Percentiles rank a stretch among this genome's conserved stretches.
phyloP scores from a whole-genome alignment of 2,797 vertebrate species.

The Gastrophryne carolinensis region DNA sequence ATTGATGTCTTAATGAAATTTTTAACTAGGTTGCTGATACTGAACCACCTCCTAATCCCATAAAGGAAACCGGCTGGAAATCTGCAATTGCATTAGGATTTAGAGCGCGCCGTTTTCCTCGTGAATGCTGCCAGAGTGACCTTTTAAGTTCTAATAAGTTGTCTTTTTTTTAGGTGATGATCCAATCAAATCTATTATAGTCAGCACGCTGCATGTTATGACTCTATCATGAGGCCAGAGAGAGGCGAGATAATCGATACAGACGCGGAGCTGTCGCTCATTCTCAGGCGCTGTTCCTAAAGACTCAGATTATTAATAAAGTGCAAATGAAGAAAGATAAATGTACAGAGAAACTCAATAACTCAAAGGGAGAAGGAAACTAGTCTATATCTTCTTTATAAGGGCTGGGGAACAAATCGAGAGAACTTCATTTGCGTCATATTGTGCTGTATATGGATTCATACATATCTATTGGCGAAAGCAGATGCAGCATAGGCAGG shows the following conservation, averaged over 20 bases:
- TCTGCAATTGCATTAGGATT: slow-evolving; percentile 13
- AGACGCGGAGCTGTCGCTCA: slow-evolving; percentile 26
- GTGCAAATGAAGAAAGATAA: slow-evolving; percentile 15
- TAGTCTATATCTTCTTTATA: no score
- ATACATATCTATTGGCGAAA: no score
- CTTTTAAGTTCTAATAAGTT: slow-evolving; percentile 35
- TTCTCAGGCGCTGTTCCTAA: slow-evolving; percentile 1
- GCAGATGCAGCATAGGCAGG: no score
- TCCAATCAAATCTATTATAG: slow-evolving; percentile 45
- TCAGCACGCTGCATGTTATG: slow-evolving; percentile 25
- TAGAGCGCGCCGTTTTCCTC: background rate
- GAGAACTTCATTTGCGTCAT: no score
- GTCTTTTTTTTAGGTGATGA: slow-evolving; percentile 27
- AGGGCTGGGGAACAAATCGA: no score
- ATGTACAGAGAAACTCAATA: no score
- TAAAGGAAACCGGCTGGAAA: background rate
- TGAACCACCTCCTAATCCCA: background rate
- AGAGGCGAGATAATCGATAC: slow-evolving; percentile 27
- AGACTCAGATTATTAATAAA: slow-evolving; percentile 23
- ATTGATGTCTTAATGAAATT: slow-evolving; percentile 3
- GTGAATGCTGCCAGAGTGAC: background rate
- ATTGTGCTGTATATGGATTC: no score
- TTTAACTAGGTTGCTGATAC: background rate
- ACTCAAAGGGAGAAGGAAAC: no score
- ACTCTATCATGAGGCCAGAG: slow-evolving; percentile 34